phyloP scores from a whole-genome alignment of 2,888 invertebrate species.

The Caenorhabditis zanzibari region DNA sequence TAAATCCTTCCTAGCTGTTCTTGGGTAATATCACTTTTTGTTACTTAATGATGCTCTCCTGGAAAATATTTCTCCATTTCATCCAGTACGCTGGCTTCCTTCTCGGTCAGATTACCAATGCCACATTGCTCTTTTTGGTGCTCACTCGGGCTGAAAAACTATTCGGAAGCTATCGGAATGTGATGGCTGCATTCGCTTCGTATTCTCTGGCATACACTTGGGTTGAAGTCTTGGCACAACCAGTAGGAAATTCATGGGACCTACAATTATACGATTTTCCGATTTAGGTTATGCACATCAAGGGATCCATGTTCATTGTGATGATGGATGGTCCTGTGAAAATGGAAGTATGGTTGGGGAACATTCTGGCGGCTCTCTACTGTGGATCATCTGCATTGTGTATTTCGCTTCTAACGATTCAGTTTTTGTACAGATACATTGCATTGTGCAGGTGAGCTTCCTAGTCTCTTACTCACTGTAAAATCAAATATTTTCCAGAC shows the following conservation, averaged over 20 bases:
- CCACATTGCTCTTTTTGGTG: slow-evolving; percentile 25
- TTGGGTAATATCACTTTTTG: neutral
- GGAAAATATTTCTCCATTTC: slow-evolving; percentile 9
- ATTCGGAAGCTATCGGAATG: slow-evolving; percentile 45
- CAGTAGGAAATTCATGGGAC: neutral
- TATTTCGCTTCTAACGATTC: slow-evolving; percentile 44
- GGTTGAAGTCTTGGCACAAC: slow-evolving; percentile 47
- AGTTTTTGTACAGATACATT: slow-evolving; percentile 37
- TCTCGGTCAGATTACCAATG: slow-evolving; percentile 35
- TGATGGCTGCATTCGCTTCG: slow-evolving; percentile 27
- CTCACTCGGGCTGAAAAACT: slow-evolving; percentile 22
- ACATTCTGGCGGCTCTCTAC: slow-evolving; percentile 26
- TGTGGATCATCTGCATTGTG: slow-evolving; percentile 49
- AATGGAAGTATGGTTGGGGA: slow-evolving; percentile 13
- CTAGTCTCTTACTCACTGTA: neutral
- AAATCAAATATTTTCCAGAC: slow-evolving; percentile 17
- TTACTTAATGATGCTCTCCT: neutral
- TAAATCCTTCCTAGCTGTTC: neutral
- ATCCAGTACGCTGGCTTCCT: slow-evolving; percentile 33
- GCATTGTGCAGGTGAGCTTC: slow-evolving; percentile 47
- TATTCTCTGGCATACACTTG: slow-evolving; percentile 49
- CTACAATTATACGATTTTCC: too few relatives aligned
- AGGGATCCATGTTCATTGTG: slow-evolving; percentile 41
- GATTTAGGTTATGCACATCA: slow-evolving; percentile 39
- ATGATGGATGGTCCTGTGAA: slow-evolving; percentile 45